Evolutionary conservation across 2,113 vertebrate genomes (phyloP).

Genomic region (Phrynosoma platyrhinos): DNA sequence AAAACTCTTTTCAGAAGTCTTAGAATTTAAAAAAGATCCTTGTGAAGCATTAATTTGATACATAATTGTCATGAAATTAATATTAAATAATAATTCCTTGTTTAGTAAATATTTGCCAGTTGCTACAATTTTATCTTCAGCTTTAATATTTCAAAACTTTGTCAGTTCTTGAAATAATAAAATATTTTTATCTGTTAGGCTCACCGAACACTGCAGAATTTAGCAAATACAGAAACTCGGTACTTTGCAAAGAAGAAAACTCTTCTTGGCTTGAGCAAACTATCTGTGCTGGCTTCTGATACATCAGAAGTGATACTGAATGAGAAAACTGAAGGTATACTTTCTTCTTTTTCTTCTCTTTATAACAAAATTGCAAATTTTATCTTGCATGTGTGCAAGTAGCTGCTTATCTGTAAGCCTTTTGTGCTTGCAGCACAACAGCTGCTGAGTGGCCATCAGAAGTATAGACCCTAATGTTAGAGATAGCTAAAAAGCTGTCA

Average conservation of each 20-base stretch:
- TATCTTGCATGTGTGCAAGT: neutral
- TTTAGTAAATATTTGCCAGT: neutral
- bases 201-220: constrained; percentile 85
- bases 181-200: constrained; percentile 77
- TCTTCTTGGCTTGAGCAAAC: constrained; percentile 94
- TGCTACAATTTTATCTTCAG: neutral
- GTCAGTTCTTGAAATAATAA: neutral
- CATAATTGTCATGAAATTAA: neutral
- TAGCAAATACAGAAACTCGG: constrained; percentile 88
- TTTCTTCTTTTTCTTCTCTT: neutral
- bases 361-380: neutral
- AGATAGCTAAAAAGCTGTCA: neutral
- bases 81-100: neutral
- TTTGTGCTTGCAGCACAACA: neutral
- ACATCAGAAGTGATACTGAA: constrained; percentile 82
- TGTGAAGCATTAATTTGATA: neutral
- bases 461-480: neutral
- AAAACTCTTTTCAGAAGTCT: neutral
- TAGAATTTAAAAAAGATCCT: neutral
- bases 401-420: neutral
- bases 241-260: constrained; percentile 98
- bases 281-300: constrained; percentile 89
- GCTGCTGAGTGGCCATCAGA: neutral
- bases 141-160: neutral
- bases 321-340: constrained; percentile 89